phyloP scores from a whole-genome alignment of 2,888 invertebrate genomes.

The Paralinhomoeus sp. region DNA sequence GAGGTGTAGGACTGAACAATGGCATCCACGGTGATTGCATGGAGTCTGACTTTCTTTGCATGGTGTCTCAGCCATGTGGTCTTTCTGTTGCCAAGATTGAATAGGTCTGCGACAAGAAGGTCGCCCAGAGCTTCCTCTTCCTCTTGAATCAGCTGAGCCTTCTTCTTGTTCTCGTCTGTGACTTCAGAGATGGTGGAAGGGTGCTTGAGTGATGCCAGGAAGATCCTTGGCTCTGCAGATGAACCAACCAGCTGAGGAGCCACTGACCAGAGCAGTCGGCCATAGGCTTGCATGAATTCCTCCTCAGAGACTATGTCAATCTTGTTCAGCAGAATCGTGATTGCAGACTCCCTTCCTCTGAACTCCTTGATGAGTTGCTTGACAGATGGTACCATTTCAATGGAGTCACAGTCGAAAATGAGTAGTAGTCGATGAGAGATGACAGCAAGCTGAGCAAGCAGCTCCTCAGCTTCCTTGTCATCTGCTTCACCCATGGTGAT shows the following conservation, averaged over 20 bases:
- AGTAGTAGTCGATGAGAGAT: too few species aligned
- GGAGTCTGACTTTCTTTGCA: conserved; percentile 79
- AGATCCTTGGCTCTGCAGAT: not conserved
- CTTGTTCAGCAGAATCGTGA: conserved; percentile 50
- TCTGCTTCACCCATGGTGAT: too few species aligned
- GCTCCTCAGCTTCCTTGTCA: too few species aligned
- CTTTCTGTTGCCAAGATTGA: too few species aligned
- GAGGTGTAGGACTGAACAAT: conserved; percentile 76
- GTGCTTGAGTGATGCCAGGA: not conserved
- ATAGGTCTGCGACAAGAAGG: too few species aligned
- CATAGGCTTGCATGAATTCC: conserved; percentile 73
- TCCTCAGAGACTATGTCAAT: conserved; percentile 75
- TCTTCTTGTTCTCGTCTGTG: too few species aligned
- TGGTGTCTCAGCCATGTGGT: conserved; percentile 62
- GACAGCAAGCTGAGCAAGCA: too few species aligned
- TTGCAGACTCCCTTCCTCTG: conserved; percentile 8
- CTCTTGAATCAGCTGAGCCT: too few species aligned
- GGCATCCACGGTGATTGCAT: conserved; percentile 87
- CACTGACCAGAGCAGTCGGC: conserved; percentile 81
- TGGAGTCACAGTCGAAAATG: too few species aligned
- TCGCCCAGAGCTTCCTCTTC: too few species aligned
- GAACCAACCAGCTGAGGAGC: conserved; percentile 51
- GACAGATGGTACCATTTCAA: too few species aligned
- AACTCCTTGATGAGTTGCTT: not conserved
- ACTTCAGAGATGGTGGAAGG: too few species aligned